Conservation (phyloP, 2,113 vertebrate genomes). For the Rhea pennata region DNA sequence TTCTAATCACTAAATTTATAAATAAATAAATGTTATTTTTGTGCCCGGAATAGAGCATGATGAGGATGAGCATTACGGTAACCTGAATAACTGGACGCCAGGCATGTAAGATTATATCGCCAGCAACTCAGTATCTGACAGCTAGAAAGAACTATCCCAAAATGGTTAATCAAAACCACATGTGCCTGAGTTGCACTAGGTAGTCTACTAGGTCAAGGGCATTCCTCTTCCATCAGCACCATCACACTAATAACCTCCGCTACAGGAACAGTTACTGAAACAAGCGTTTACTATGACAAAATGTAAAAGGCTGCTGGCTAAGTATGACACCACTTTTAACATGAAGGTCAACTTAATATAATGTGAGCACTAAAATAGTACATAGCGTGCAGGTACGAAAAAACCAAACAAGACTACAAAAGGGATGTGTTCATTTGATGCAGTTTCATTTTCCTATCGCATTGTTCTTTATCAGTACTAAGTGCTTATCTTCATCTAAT, state of each 20-base stretch:
- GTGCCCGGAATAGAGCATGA: not conserved
- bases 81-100: not conserved
- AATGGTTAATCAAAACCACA: slow-evolving; percentile 63
- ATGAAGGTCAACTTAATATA: not conserved
- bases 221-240: slow-evolving; percentile 69
- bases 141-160: slow-evolving; percentile 29
- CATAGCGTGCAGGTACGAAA: not conserved
- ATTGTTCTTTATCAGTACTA: slow-evolving; percentile 47
- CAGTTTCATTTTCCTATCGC: slow-evolving; percentile 22
- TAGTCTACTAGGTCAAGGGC: slow-evolving; percentile 67
- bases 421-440: not conserved
- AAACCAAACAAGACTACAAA: not conserved
- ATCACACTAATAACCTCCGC: slow-evolving; percentile 18
- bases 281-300: slow-evolving; percentile 38
- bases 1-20: no score
- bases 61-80: not conserved
- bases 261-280: slow-evolving; percentile 13
- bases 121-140: slow-evolving; percentile 38
- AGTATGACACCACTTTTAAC: not conserved
- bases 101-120: not conserved
- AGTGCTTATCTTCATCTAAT: slow-evolving; percentile 59
- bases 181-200: slow-evolving; percentile 42
- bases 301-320: slow-evolving; percentile 25
- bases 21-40: not conserved
- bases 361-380: not conserved